A percentile compares a stretch with the other conserved stretches of the same genome.
Evolutionary conservation across 2,797 vertebrate species (phyloP).

Genomic region (Myiotriccus ornatus): DNA sequence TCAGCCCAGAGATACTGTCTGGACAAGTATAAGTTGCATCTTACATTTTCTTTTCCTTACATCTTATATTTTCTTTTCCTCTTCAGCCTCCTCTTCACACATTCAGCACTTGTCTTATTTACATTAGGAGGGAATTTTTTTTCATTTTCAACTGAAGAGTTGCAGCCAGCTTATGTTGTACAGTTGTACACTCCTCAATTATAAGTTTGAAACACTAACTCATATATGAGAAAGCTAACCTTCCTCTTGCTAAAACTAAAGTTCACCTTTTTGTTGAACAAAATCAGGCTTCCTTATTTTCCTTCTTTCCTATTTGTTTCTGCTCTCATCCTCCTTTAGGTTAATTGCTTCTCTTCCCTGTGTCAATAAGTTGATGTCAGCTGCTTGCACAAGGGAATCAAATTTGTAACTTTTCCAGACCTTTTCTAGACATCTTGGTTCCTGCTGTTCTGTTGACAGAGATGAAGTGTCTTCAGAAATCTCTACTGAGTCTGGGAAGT

Average conservation of each 20-base stretch:
- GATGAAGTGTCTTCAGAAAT: not conserved
- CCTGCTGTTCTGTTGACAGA: not conserved
- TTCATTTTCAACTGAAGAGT: not conserved
- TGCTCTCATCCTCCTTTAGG: not conserved
- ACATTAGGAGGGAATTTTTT: not conserved
- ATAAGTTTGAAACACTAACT: not conserved
- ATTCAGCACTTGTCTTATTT: not conserved
- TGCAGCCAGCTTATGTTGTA: not conserved
- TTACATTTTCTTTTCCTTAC: not conserved
- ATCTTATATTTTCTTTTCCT: not conserved
- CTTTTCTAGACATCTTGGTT: not conserved
- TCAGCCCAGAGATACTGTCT: not conserved
- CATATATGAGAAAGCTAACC: not conserved
- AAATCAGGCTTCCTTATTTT: conserved; percentile 1
- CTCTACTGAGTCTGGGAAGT: not conserved
- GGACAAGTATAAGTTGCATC: not conserved
- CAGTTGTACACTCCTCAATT: not conserved
- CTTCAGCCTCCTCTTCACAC: not conserved
- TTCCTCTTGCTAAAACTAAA: not conserved
- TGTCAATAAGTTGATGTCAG: not conserved
- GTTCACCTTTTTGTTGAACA: not conserved
- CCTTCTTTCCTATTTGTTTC: not conserved
- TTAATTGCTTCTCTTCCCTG: not conserved
- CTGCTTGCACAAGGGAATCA: not conserved
- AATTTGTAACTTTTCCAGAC: not conserved